Evolutionary conservation across 2,888 invertebrate genomes (phyloP), one percentile per base, ranked within the genome.

Genomic region (Tubiluchus corallicola): DNA sequence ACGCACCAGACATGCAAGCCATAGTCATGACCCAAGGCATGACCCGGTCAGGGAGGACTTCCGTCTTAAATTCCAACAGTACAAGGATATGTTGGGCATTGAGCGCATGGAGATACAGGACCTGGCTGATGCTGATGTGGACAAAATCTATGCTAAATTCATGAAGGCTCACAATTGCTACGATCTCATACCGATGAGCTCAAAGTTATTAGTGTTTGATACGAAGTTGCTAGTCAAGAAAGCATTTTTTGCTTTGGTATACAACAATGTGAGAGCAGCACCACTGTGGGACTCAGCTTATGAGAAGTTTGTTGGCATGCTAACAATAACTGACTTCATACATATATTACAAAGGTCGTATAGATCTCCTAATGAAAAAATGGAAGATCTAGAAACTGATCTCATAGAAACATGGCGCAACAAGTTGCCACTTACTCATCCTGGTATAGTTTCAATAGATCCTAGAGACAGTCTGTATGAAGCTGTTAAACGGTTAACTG

Each of bases 141-240:
- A 85, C 61, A 85, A 88, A 71, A 90, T 92, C 62, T 90, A 87
- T 70, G 87, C 88, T 57, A 92, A 94, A 67, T 98, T 98, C 74
- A 96, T 98, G 79, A 87, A 88, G 69, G 94, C 92, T 69, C 96
- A 99, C 75, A 92, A 90, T 69, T 96, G 96, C 68, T 98, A 98
- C 71, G 98, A 99, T 73, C 76, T 99, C 68, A 94, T 99, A 64
- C 98, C 98, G 49, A 94, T 92, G 48, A 94, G 92, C 59, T 92
- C 94, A 54, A 99, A 99, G 71, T 73, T 99, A 64, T 96, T 99
- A 53, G 92, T 98, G 49, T 98, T 99, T 68, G 98, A 99, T 71
- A 98, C 96, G 40, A 85, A 92, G 65, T 74, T 98, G n/a, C n/a
- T n/a, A n/a, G n/a, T 94, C 52, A 88, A 92, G 70, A 94, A 94